Evolutionary conservation across 2,113 vertebrate species (phyloP).

Genomic region (Albula glossodonta): DNA sequence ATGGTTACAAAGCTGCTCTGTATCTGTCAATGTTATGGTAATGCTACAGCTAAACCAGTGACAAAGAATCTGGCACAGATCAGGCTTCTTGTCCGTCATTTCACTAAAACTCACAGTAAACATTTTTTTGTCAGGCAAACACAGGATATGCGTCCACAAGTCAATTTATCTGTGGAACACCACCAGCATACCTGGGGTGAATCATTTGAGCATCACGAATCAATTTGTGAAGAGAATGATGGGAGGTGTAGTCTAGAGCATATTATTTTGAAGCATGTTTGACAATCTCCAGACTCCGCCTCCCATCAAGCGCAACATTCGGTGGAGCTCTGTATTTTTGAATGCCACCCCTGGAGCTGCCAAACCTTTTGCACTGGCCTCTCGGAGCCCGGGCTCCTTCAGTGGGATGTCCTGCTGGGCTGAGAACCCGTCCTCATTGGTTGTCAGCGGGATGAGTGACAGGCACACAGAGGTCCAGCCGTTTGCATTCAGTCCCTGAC

Average conservation of each 20-base stretch:
- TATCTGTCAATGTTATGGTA: too few relatives aligned
- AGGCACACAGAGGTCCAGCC: constrained; percentile 62
- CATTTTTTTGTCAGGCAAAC: background rate
- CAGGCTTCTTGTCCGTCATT: background rate
- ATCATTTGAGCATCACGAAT: background rate
- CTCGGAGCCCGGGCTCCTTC: constrained; percentile 58
- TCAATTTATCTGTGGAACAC: too few relatives aligned
- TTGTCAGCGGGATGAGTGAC: constrained; percentile 62
- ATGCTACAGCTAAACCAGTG: too few relatives aligned
- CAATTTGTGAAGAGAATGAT: background rate
- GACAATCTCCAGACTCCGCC: too few relatives aligned
- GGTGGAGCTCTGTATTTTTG: background rate
- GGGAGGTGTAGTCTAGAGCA: background rate
- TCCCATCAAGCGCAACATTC: background rate
- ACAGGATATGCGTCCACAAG: background rate
- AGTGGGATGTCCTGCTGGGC: constrained; percentile 65
- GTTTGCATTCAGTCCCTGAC: constrained; percentile 52
- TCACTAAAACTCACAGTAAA: background rate
- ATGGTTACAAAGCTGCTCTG: too few relatives aligned
- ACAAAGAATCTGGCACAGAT: too few relatives aligned
- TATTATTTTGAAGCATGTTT: background rate
- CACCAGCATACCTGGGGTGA: too few relatives aligned
- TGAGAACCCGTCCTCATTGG: constrained; percentile 54
- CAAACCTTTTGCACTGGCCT: constrained; percentile 44
- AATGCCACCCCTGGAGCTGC: background rate